Evolutionary conservation across 92 coral and sea anemone genomes (phyloP).

Genomic region (Palythoa caribaeorum): DNA sequence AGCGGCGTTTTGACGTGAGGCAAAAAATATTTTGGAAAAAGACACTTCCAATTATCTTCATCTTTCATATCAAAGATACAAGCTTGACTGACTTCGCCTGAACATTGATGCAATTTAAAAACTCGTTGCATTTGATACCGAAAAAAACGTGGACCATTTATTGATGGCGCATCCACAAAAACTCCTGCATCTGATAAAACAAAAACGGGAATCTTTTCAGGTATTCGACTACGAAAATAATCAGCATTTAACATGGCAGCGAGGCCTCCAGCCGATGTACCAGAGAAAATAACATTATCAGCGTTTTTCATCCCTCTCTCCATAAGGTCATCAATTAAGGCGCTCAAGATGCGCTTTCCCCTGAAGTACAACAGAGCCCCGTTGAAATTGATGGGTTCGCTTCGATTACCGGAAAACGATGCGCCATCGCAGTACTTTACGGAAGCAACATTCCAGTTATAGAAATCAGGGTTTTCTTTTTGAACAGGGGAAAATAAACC

Average conservation of each 20-base stretch:
- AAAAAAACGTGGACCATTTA: constrained; percentile 58
- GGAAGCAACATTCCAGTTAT: constrained; percentile 93
- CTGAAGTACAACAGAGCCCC: constrained; percentile 77
- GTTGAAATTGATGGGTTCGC: constrained; percentile 77
- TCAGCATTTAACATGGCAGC: constrained; percentile 94
- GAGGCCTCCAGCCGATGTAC: constrained; percentile 97
- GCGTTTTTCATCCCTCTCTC: constrained; percentile 59
- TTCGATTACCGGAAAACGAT: constrained; percentile 91
- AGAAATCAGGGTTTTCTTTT: constrained; percentile 75
- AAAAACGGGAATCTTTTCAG: constrained; percentile 61
- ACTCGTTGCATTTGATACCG: constrained; percentile 75
- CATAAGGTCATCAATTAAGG: constrained; percentile 78
- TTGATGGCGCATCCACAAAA: constrained; percentile 74
- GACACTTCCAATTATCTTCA: constrained; percentile 74
- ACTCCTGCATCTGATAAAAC: constrained; percentile 91
- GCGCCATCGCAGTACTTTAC: constrained; percentile 97
- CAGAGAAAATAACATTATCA: constrained; percentile 79
- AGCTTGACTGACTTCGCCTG: constrained; percentile 70
- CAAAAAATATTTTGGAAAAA: constrained; percentile 80
- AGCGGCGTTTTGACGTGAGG: constrained; percentile 65
- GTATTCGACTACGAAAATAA: constrained; percentile 77
- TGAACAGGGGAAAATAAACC: constrained; percentile 75
- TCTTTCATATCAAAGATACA: constrained; percentile 65
- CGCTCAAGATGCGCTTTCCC: constrained; percentile 86
- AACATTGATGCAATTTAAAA: constrained; percentile 80